Conservation (phyloP, 2,113 vertebrate genomes). For the Phrynocephalus versicolor region DNA sequence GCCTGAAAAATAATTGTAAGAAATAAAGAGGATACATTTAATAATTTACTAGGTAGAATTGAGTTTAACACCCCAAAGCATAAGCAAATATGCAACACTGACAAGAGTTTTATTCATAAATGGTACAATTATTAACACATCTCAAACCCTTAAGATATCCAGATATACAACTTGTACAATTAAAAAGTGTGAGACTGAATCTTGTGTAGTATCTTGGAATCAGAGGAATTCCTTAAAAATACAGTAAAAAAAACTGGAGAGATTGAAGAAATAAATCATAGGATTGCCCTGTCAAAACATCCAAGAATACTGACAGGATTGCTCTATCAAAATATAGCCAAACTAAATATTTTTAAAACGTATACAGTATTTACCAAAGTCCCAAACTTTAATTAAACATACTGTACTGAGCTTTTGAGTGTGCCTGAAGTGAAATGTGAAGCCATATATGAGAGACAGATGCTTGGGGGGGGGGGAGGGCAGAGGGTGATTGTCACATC, state of each 20-base stretch:
- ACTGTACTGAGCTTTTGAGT: neutral
- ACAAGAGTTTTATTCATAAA: neutral
- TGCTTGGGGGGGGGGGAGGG: neutral
- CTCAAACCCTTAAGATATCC: neutral
- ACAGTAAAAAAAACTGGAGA: no score
- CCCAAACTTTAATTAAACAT: no score
- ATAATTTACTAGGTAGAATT: neutral
- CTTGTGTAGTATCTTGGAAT: conserved; percentile 14
- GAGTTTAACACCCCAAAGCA: conserved; percentile 7
- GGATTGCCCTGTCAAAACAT: neutral
- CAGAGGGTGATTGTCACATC: no score
- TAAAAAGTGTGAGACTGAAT: neutral
- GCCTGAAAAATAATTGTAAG: conserved; percentile 78
- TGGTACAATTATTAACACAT: neutral
- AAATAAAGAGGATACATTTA: conserved; percentile 27
- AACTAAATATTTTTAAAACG: no score
- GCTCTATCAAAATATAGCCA: no score
- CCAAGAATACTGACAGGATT: neutral
- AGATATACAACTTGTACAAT: conserved; percentile 22
- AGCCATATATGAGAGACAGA: neutral
- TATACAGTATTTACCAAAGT: no score
- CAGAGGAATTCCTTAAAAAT: neutral
- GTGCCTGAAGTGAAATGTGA: neutral
- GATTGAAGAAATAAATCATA: neutral
- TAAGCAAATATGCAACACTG: conserved; percentile 18